Evolutionary conservation across 2,797 vertebrate species (phyloP).

Genomic region (Salarias fasciatus): DNA sequence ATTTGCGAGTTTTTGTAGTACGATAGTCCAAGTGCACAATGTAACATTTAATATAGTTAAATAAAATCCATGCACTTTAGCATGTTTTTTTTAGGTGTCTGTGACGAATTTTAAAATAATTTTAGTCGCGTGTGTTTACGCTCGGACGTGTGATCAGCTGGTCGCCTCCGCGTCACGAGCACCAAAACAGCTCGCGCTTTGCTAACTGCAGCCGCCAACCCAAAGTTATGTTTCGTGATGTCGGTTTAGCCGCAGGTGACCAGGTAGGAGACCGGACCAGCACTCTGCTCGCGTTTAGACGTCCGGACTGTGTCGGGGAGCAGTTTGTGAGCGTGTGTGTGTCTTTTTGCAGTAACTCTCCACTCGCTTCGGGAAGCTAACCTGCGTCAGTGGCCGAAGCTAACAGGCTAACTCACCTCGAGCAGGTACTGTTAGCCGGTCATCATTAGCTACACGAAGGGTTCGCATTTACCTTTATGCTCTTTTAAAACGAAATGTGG

Average conservation of each 20-base stretch:
- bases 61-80: too few relatives aligned
- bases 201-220: conserved; percentile 22
- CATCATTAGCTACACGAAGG: conserved; percentile 7
- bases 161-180: conserved; percentile 19
- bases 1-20: too few relatives aligned
- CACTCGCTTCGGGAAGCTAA: conserved; percentile 13
- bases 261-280: conserved; percentile 41
- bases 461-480: too few relatives aligned
- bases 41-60: too few relatives aligned
- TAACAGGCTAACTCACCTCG: conserved; percentile 52
- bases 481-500: too few relatives aligned
- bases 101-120: conserved; percentile 1
- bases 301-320: accelerated
- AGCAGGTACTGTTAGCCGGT: conserved; percentile 24
- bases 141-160: conserved; percentile 59
- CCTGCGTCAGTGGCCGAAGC: conserved; percentile 59
- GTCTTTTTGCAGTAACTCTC: background rate
- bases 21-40: too few relatives aligned
- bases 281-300: accelerated
- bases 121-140: background rate
- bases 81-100: too few relatives aligned
- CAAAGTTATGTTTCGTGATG: conserved; percentile 42
- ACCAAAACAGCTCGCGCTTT: conserved; percentile 51
- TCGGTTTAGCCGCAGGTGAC: background rate
- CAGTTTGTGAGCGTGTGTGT: too few relatives aligned